phyloP scores from a whole-genome alignment of 2,113 vertebrate species.

The Myanophis thanlyinensis region DNA sequence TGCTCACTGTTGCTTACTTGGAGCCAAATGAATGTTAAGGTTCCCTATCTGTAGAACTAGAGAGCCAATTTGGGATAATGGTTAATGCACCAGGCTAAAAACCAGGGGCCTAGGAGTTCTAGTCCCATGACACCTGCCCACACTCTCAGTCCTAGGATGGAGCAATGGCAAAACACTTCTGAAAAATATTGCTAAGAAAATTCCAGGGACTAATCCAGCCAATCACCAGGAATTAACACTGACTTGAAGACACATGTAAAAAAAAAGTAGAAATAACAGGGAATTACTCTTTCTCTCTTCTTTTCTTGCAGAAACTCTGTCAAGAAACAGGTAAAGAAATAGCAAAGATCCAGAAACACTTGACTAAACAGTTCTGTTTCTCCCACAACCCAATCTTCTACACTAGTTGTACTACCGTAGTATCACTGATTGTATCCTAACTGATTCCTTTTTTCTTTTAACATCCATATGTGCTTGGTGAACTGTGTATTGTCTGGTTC shows the following conservation, averaged over 20 bases:
- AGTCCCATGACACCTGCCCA: neutral
- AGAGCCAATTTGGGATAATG: neutral
- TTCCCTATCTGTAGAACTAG: neutral
- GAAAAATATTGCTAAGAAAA: neutral
- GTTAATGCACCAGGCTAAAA: neutral
- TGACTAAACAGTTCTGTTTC: neutral
- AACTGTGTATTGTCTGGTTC: too few relatives aligned
- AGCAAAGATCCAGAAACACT: neutral
- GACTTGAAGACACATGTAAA: neutral
- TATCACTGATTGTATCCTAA: neutral
- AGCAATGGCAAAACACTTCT: neutral
- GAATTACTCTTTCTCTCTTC: neutral
- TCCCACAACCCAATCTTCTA: neutral
- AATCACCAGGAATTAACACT: neutral
- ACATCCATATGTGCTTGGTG: too few relatives aligned
- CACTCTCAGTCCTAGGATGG: neutral
- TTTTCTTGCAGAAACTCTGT: neutral
- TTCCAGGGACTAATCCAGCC: neutral
- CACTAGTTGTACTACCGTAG: neutral
- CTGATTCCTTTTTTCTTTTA: too few relatives aligned
- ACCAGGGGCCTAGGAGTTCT: neutral
- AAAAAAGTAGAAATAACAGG: fast-evolving
- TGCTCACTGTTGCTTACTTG: neutral
- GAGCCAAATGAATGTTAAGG: neutral
- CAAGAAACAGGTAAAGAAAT: neutral